Evolutionary conservation across 1,140 invertebrate genomes (phyloP), one percentile per base, ranked within the genome.

Genomic region (Lordiphosa stackelbergi): DNA sequence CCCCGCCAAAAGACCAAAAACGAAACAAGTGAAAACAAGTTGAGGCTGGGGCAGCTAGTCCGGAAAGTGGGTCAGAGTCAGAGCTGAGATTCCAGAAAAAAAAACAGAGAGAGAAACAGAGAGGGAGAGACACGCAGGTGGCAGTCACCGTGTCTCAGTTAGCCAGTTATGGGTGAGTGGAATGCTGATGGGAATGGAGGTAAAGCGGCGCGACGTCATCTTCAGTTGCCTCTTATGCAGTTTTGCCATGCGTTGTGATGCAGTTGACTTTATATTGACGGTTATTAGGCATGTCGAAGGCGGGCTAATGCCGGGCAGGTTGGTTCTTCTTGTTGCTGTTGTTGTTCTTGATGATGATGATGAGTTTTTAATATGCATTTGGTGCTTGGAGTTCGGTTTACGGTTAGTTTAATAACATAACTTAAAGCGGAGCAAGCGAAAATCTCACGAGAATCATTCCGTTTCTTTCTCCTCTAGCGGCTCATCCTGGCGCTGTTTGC

Each of bases 401-500:
- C 77, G 77, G 75, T 81, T 81, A 81, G 19, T 52, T 77, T 77
- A 81, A 81, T 83, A 81, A 77, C 72, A 49, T 37, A 48, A 28
- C 45, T 40, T 58, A 54, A 66, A 40, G 40, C 47, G 35, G 63
- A 53, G 54, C 73, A 77, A 49, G 66, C 56, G 34, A 53, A 64
- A 34, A 59, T 68, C 64, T 59, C 63, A 68, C 24, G 64, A 68
- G 73, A 77, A 73, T 53, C 37, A 54, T 42, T 8, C 16, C 41
- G 43, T 53, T 54, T 45, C 22, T 57, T 13, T 42, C 42, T 42
- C 42, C 43, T 48, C 8, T 9, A 97, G 95, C 95, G 71, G 94
- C 95, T n/a, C 92, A 92, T 81, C 91, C 95, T 12, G 94, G 94
- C 42, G 92, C 95, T 60, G 93, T 96, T n/a, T 97, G 96, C 85